Percentiles rank a stretch among this genome's conserved stretches.
phyloP scores from a whole-genome alignment of 2,113 vertebrate species.

The Xyrauchen texanus region DNA sequence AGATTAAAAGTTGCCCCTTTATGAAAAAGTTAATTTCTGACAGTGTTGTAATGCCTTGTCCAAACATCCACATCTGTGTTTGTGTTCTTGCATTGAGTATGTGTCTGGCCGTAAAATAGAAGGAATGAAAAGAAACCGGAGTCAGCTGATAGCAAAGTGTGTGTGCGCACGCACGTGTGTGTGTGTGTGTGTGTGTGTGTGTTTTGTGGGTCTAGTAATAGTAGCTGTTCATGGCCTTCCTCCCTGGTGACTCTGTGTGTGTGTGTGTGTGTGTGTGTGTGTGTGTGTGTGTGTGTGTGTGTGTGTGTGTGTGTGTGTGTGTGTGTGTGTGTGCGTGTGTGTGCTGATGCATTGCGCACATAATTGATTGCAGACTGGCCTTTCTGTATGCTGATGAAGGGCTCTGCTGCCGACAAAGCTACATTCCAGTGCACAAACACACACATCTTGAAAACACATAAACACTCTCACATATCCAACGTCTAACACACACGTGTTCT shows the following conservation, averaged over 20 bases:
- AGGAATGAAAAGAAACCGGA: background rate
- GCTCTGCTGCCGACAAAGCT: conserved; percentile 45
- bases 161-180: background rate
- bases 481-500: background rate
- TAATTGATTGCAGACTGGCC: conserved; percentile 58
- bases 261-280: conserved; percentile 39
- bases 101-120: too few relatives aligned
- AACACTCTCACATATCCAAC: background rate
- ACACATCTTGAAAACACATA: conserved; percentile 21
- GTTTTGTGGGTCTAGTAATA: conserved; percentile 18
- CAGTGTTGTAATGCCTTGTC: background rate
- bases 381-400: conserved; percentile 50
- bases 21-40: too few relatives aligned
- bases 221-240: conserved; percentile 19
- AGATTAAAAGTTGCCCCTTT: too few relatives aligned
- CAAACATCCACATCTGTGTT: background rate
- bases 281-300: conserved; percentile 38
- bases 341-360: conserved; percentile 41
- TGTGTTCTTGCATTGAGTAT: background rate
- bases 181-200: background rate
- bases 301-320: conserved; percentile 2
- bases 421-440: conserved; percentile 14
- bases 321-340: conserved; percentile 23
- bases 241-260: conserved; percentile 20
- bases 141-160: background rate